Conservation (phyloP, 2,113 vertebrate genomes). For the Nestor notabilis region DNA sequence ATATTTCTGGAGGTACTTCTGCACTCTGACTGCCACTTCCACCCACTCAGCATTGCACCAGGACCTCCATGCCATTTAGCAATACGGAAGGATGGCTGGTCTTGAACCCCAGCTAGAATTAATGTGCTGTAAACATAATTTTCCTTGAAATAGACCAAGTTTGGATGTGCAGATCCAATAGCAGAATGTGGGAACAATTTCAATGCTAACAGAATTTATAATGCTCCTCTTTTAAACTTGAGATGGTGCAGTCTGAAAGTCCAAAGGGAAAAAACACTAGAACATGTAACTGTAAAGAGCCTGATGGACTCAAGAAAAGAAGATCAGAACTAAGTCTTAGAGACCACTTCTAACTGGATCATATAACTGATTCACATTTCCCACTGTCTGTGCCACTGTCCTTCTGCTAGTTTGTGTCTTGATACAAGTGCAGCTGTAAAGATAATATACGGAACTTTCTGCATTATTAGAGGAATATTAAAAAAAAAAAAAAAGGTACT, state of each 20-base stretch:
- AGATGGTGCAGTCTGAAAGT: background rate
- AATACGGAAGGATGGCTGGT: background rate
- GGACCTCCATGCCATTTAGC: background rate
- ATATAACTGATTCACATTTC: background rate
- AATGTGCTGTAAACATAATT: background rate
- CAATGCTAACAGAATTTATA: background rate
- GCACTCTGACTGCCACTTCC: background rate
- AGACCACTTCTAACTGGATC: background rate
- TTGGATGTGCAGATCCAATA: background rate
- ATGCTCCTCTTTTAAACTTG: background rate
- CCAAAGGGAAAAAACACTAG: background rate
- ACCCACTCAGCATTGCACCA: background rate
- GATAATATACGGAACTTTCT: background rate
- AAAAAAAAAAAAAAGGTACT: background rate
- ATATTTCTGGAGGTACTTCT: background rate
- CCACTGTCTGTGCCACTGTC: background rate
- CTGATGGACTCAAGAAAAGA: background rate
- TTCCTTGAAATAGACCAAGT: background rate
- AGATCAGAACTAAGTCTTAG: background rate
- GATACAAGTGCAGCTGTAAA: background rate
- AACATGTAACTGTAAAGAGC: background rate
- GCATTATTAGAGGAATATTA: background rate
- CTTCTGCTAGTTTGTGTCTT: background rate
- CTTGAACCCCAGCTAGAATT: background rate
- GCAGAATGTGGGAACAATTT: background rate